Evolutionary conservation across 2,888 invertebrate species (phyloP).

Genomic region (Thecophora atra): DNA sequence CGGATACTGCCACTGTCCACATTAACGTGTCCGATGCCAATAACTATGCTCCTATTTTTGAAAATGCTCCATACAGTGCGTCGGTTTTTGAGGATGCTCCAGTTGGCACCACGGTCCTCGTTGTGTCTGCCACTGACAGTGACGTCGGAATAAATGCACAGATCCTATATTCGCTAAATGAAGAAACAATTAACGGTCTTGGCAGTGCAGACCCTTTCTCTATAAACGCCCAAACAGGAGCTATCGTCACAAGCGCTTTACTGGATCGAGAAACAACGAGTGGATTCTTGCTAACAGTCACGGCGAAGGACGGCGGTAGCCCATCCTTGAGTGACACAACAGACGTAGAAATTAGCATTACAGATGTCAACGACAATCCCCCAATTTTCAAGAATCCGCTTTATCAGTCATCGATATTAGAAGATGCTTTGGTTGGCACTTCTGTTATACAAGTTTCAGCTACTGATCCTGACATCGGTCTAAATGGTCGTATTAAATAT

Average conservation of each 20-base stretch:
- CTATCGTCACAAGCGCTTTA: conserved; percentile 84
- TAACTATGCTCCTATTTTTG: conserved; percentile 91
- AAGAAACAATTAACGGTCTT: conserved; percentile 70
- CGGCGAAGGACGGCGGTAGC: conserved; percentile 90
- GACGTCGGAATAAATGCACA: conserved; percentile 96
- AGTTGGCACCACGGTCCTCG: conserved; percentile 88
- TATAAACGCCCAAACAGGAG: conserved; percentile 93
- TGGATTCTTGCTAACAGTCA: conserved; percentile 88
- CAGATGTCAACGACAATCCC: conserved; percentile 95
- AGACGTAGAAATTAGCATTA: conserved; percentile 92
- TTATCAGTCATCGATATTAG: conserved; percentile 84
- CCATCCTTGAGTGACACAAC: conserved; percentile 93
- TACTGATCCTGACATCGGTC: conserved; percentile 84
- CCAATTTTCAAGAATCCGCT: conserved; percentile 85
- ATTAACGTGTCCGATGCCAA: conserved; percentile 95
- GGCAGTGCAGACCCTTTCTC: conserved; percentile 78
- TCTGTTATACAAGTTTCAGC: conserved; percentile 83
- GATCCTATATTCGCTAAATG: conserved; percentile 80
- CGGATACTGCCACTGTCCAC: conserved; percentile 88
- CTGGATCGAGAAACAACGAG: conserved; percentile 86
- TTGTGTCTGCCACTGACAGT: conserved; percentile 91
- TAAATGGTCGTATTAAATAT: conserved; percentile 88
- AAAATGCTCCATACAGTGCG: conserved; percentile 90
- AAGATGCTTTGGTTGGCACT: conserved; percentile 86
- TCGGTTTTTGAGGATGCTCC: conserved; percentile 93